Base-by-base conservation (phyloP, 2,113 vertebrate species). In the Pelecanoides urinatrix region DNA sequence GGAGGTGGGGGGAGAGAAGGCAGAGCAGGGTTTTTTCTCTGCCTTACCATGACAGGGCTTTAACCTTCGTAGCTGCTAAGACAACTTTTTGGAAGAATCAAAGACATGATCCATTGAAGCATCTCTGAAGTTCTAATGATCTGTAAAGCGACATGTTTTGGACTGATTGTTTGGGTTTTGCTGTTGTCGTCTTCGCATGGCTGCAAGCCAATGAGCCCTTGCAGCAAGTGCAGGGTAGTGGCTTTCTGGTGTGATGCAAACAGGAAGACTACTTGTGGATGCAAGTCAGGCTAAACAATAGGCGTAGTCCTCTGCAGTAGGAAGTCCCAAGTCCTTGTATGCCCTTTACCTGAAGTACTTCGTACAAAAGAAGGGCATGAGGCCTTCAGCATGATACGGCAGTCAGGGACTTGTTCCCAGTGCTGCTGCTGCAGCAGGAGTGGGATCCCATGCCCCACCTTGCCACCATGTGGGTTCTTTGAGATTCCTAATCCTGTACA, bases 311-410 rank as follows among this genome's bases (percentile, higher is more conserved):
- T 86, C 75, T 95, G 63, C 74, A 77, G 26, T 20, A 53, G 49
- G 16, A 89, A 94, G 50, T 73, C 62, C 44, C 22, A 74, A 79
- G 55, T 83, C 22, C 78, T 83, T 86, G 34, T 11, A 19, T 36
- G 16, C 2, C 47, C 34, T 83, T 88, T 52, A 20, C 8, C 38
- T 40, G 13, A 53, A 77, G 22, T 16, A 34, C 15, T 58, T 79
- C 7, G 12, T 40, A 36, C 12, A 27, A 45, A 92, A 66, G 22
- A 78, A 80, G n/a, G 15, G 5, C 1, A 2, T 20, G 21, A 90
- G 40, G 49, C 27, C 26, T 80, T 58, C 55, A 40, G 12, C 0
- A 1, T 14, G 8, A 55, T 13, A 16, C 11, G 22, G 2, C 11
- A 62, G 6, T n/a, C 50, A 42, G 5, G 7, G 11, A 2, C 9